Evolutionary conservation across 2,797 vertebrate genomes (phyloP), one percentile per base, ranked within the genome.

Genomic region (Epinephelus awoara): DNA sequence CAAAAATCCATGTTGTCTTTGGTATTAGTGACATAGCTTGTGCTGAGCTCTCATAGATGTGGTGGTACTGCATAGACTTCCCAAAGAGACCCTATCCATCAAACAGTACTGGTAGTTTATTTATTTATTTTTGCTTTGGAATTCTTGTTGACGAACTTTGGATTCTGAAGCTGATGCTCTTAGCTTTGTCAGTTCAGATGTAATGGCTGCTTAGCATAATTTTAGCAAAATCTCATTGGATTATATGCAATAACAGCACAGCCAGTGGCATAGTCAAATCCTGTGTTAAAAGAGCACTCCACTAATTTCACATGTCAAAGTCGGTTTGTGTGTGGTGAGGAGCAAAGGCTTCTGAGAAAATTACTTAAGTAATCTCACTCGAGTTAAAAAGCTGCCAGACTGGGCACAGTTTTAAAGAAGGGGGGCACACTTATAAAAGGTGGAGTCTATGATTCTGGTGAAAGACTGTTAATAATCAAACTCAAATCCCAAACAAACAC

Each of bases 1-100:
- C 29, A 29, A 3, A 57, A 44, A 72, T 62, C 50, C 51, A 17
- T 47, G 58, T 57, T 64, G 23, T 38, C 18, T 52, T 21, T 58
- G 57, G 34, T 56, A 67, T 55, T 44, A 13, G 18, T 62, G n/a
- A 21, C 65, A 59, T 52, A 5, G n/a, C 46, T 50, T 42, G 13
- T 49, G 49, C 44, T 62, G 15, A 50, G 6, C 14, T 40, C 12
- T 46, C 6, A 27, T 38, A 18, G 5, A 18, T 64, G 6, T 55
- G 19, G 40, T 23, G 2, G 40, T 50, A 11, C 50, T 19, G 13
- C 44, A 25, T 12, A 38, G 47, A 4, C 49, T 54, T 21, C 8
- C 11, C 23, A 23, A 3, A 44, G n/a, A 67, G 67, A n/a, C 27
- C n/a, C 38, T 40, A 12, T 67, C 63, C 57, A 14, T 49, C 27